These are phyloP conservation scores for Xestia rhomboidea DNA, from an alignment of 2,888 invertebrate genomes.

Conservation along the genomic window DNA sequence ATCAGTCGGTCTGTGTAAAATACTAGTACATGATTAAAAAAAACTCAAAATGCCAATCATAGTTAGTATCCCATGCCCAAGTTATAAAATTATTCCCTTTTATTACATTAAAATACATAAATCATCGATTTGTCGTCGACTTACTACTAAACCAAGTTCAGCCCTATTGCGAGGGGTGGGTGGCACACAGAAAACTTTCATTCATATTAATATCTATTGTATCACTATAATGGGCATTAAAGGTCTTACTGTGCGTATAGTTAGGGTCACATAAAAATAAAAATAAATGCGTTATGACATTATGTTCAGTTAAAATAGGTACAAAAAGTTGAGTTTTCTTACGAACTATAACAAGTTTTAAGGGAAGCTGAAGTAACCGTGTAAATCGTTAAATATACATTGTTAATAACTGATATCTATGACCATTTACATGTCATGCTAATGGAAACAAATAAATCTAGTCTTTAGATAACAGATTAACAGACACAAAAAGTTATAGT, in stretches of 20 bases:
- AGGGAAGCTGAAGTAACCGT: too few relatives aligned
- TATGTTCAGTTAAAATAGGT: background rate
- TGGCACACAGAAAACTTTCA: constrained; percentile 40
- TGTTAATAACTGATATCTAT: background rate
- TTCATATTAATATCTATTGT: constrained; percentile 59
- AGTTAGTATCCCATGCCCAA: background rate
- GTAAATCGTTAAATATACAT: background rate
- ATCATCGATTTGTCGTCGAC: constrained; percentile 55
- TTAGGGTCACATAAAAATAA: constrained; percentile 20
- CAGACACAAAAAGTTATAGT: too few relatives aligned
- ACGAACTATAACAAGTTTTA: background rate
- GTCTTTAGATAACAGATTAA: background rate
- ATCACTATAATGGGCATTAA: constrained; percentile 28
- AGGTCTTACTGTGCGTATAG: constrained; percentile 19
- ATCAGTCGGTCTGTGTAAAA: background rate
- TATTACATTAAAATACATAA: constrained; percentile 6
- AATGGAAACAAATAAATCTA: background rate
- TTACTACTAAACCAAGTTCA: constrained; percentile 15
- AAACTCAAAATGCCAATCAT: too few relatives aligned
- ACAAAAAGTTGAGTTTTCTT: background rate
- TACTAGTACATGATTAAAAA: background rate
- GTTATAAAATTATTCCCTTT: background rate
- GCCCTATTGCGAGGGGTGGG: constrained; percentile 44
- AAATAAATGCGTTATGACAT: background rate
- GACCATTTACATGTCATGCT: background rate